These are phyloP conservation scores for Hypena proboscidalis DNA, from an alignment of 2,888 invertebrate genomes.

Conservation along the genomic window DNA sequence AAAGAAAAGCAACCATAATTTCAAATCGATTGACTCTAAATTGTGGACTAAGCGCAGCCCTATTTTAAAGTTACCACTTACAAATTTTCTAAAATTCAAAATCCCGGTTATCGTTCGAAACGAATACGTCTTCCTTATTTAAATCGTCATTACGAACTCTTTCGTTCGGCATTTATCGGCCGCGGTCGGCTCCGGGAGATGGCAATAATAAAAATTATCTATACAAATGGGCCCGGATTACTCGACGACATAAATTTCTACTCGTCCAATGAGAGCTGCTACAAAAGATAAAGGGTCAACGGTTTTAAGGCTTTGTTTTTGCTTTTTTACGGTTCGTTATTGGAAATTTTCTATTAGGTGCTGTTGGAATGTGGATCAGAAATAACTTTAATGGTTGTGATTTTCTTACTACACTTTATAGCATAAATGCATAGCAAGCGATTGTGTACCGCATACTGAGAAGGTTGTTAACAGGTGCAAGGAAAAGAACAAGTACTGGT, in stretches of 20 bases:
- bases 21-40: conserved; percentile 1
- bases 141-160: conserved; percentile 85
- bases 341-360: conserved; percentile 22
- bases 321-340: conserved; percentile 46
- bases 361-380: conserved; percentile 10
- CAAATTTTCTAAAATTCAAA: conserved; percentile 76
- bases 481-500: background rate
- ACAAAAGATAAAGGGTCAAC: conserved; percentile 82
- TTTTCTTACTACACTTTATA: conserved; percentile 2
- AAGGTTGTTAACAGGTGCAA: background rate
- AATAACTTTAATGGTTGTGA: conserved; percentile 4
- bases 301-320: conserved; percentile 73
- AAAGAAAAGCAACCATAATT: background rate
- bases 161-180: conserved; percentile 78
- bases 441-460: background rate
- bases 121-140: conserved; percentile 84
- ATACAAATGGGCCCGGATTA: conserved; percentile 85
- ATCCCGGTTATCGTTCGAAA: conserved; percentile 73
- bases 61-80: conserved; percentile 60
- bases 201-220: conserved; percentile 86
- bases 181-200: conserved; percentile 79
- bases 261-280: conserved; percentile 79
- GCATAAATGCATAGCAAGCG: background rate
- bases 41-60: conserved; percentile 50
- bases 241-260: conserved; percentile 84